A percentile compares a stretch with the other conserved stretches of the same genome.
Evolutionary conservation across 2,888 invertebrate genomes (phyloP).

Genomic region (Willowsia nigromaculata): DNA sequence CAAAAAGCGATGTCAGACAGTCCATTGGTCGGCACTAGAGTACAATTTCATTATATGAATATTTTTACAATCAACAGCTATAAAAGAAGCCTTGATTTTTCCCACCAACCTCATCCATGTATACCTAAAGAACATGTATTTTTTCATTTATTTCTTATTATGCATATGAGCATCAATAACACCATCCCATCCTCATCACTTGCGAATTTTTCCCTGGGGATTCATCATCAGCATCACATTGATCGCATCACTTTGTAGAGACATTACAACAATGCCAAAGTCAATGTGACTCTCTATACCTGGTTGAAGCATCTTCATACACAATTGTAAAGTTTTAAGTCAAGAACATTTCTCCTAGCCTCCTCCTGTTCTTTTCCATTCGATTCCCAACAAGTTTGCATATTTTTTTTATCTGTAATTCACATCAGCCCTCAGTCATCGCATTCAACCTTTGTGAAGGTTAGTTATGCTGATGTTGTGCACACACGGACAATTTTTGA

Average conservation of each 20-base stretch:
- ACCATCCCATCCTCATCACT: not conserved
- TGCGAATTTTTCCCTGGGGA: conserved; percentile 54
- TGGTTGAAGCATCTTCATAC: not conserved
- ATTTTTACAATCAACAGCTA: not conserved
- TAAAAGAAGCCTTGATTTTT: not conserved
- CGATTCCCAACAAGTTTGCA: not conserved
- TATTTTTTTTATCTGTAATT: not conserved
- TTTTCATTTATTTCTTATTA: not conserved
- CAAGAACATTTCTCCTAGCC: not conserved
- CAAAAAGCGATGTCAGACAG: not conserved
- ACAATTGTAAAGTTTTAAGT: not conserved
- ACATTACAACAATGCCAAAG: conserved; percentile 37
- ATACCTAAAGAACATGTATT: not conserved
- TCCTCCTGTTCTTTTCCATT: not conserved
- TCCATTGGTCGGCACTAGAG: not conserved
- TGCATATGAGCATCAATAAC: not conserved
- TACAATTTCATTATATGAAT: not conserved
- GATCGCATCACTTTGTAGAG: not conserved
- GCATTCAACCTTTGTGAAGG: conserved; percentile 61
- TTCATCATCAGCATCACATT: not conserved
- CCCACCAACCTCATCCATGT: conserved; percentile 1
- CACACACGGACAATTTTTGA: conserved; percentile 1
- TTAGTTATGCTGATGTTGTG: conserved; percentile 28
- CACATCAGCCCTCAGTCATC: conserved; percentile 33
- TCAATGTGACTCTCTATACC: conserved; percentile 29